A percentile compares a stretch with the other conserved stretches of the same genome.
Evolutionary conservation across 2,797 vertebrate genomes (phyloP).

Genomic region (Cyclopterus lumpus): DNA sequence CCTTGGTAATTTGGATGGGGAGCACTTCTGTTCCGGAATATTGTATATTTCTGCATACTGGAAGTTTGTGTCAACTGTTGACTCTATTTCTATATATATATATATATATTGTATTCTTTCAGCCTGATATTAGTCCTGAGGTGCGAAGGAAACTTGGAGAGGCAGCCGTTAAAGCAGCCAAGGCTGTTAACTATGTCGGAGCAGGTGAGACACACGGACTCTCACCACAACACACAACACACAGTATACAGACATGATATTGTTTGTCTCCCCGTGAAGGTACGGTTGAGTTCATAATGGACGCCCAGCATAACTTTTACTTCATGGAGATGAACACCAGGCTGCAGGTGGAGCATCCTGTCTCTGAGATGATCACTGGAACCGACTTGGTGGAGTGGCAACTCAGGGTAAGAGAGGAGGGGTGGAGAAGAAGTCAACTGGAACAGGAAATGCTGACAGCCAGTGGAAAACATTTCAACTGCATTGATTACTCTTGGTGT

Average conservation of each 20-base stretch:
- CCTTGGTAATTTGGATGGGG: background rate
- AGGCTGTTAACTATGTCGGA: conserved; percentile 95
- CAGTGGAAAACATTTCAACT: background rate
- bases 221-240: background rate
- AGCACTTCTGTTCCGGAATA: background rate
- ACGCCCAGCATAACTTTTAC: conserved; percentile 94
- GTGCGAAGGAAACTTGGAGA: conserved; percentile 93
- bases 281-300: conserved; percentile 99
- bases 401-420: conserved; percentile 85
- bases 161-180: conserved; percentile 94
- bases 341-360: conserved; percentile 96
- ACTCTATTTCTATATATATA: background rate
- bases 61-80: background rate
- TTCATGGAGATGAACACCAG: conserved; percentile 99
- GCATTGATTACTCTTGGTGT: background rate
- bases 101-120: conserved; percentile 5
- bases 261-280: conserved; percentile 66
- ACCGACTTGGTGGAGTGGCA: conserved; percentile 99
- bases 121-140: conserved; percentile 94
- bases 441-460: background rate
- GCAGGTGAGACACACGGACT: conserved; percentile 84
- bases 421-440: background rate
- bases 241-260: fast-evolving
- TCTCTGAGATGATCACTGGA: conserved; percentile 97
- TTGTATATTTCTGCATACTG: too few relatives aligned